Evolutionary conservation across 2,888 invertebrate genomes (phyloP), one percentile per base, ranked within the genome.

Genomic region (Tolmerus cingulatus): DNA sequence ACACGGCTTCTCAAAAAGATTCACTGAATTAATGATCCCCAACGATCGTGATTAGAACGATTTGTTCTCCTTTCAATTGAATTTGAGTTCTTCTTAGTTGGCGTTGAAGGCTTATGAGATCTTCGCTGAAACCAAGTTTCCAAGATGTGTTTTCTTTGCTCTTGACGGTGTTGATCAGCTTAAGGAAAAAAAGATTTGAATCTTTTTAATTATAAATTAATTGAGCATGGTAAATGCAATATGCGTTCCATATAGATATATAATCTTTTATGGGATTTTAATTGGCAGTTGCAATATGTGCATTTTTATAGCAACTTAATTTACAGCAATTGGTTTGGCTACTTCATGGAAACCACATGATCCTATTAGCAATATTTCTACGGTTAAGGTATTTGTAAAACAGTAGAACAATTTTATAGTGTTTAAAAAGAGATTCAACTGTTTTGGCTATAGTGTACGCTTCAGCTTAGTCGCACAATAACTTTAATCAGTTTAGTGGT

Each of bases 11-110:
- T 78, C 14, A n/a, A 78, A 19, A 37, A 78, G 9, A 37, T 19
- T 78, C 37, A 8, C 43, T 78, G 78, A 43, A 78, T 78, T 78
- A 78, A 78, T 78, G 78, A 78, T 78, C 78, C 78, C 43, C 43
- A 27, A 78, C 78, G 37, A 78, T 78, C 46, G 23, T 78, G 40
- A 78, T 78, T 78, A 78, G 43, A 78, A 40, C 78, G 78, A 78
- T 78, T 43, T 78, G 78, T 78, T 43, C 78, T 43, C 43, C 78
- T 78, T 78, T 78, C 40, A 78, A 78, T 40, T 78, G 78, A 78
- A 78, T 43, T 23, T 78, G n/a, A 78, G 43, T 14, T 43, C 78
- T 78, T 12, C 12, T 66, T 66, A 40, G 37, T 37, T 37, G 23
- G 78, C 37, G 23, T 78, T 78, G 78, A 78, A 23, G 46, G 23